A percentile compares a stretch with the other conserved stretches of the same genome.
phyloP scores from a whole-genome alignment of 2,888 invertebrate species.

The Megastigmus dorsalis region DNA sequence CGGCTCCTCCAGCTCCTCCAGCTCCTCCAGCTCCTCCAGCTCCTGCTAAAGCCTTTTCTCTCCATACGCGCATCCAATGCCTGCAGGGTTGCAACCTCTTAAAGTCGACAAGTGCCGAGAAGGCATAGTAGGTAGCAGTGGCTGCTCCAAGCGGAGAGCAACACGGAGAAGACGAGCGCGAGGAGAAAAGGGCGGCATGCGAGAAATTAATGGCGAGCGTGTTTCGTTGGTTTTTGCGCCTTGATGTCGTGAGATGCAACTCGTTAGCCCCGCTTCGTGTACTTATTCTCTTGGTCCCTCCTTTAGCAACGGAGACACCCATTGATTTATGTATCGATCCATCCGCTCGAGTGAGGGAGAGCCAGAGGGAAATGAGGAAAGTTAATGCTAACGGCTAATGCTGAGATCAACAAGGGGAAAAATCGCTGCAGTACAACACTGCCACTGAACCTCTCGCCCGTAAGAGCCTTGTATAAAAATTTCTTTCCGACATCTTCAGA shows the following conservation, averaged over 20 bases:
- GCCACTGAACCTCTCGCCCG: too few species aligned
- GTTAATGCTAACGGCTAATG: neutral
- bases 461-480: too few species aligned
- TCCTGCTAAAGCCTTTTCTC: too few species aligned
- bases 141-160: neutral
- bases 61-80: too few species aligned
- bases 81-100: too few species aligned
- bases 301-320: neutral
- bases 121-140: neutral
- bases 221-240: conserved; percentile 52
- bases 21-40: too few species aligned
- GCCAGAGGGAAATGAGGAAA: neutral
- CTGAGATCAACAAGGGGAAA: too few species aligned
- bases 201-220: conserved; percentile 54
- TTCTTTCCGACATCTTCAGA: too few species aligned
- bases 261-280: conserved; percentile 42
- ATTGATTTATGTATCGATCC: conserved; percentile 45
- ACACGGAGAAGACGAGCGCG: neutral
- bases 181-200: conserved; percentile 16
- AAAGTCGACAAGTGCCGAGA: too few species aligned
- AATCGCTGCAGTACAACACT: too few species aligned
- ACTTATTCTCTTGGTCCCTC: neutral
- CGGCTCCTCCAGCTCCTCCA: too few species aligned
- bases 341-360: too few species aligned
- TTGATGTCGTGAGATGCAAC: conserved; percentile 39